These are phyloP conservation scores for Papilio dardanus DNA, from an alignment of 1,140 invertebrate species.

Conservation along the genomic window DNA sequence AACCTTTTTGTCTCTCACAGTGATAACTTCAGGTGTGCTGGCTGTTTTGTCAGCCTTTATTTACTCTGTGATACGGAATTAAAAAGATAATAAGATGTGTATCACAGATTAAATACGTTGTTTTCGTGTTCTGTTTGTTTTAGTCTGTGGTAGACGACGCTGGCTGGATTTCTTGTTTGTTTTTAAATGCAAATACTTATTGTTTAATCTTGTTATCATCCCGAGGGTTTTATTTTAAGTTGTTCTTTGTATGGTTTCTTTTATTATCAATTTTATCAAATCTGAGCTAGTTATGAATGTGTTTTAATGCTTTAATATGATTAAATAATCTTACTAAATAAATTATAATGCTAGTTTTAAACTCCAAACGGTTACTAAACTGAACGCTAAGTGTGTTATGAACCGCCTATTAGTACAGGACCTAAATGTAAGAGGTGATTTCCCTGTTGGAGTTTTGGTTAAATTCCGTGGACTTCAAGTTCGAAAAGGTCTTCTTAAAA, in stretches of 20 bases:
- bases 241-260: slow-evolving; percentile 29
- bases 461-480: too few species aligned
- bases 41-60: slow-evolving; percentile 44
- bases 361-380: neutral
- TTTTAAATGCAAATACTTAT: slow-evolving; percentile 33
- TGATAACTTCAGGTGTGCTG: slow-evolving; percentile 48
- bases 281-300: neutral
- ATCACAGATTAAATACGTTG: slow-evolving; percentile 45
- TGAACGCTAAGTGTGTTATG: too few species aligned
- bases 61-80: slow-evolving; percentile 49
- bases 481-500: too few species aligned
- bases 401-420: too few species aligned
- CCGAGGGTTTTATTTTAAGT: slow-evolving; percentile 16
- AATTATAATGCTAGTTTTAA: neutral
- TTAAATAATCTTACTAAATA: neutral
- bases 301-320: neutral
- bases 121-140: slow-evolving; percentile 45
- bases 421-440: too few species aligned
- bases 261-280: slow-evolving; percentile 14
- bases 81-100: slow-evolving; percentile 48
- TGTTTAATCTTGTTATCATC: slow-evolving; percentile 23
- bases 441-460: too few species aligned
- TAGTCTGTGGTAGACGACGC: slow-evolving; percentile 37
- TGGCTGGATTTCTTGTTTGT: slow-evolving; percentile 16
- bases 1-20: slow-evolving; percentile 47